Percentiles rank a stretch among this genome's conserved stretches.
These are phyloP conservation scores for Eubasilissa regina DNA, from an alignment of 1,140 invertebrate genomes.

Conservation along the genomic window DNA sequence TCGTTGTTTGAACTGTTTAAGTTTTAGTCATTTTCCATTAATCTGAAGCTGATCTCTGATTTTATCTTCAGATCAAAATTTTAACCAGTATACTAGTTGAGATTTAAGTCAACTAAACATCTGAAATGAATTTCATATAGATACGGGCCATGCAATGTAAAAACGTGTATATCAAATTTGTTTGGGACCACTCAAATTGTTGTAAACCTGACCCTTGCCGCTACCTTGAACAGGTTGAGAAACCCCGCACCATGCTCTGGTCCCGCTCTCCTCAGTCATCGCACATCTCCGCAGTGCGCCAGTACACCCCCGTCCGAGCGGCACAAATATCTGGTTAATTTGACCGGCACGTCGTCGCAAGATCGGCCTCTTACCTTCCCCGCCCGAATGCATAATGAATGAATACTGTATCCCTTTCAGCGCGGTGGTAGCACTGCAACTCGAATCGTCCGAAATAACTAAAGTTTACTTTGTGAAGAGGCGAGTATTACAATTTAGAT, in stretches of 20 bases:
- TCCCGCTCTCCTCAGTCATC: not conserved
- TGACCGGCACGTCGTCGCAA: not conserved
- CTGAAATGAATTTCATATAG: no score
- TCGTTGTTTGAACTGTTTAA: no score
- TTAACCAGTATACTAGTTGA: no score
- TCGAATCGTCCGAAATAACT: not conserved
- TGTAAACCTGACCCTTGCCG: no score
- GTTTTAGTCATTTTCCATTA: no score
- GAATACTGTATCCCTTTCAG: constrained; percentile 9
- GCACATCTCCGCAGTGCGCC: constrained; percentile 28
- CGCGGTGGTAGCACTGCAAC: not conserved
- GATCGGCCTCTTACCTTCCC: constrained; percentile 5
- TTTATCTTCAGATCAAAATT: no score
- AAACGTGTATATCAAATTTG: no score
- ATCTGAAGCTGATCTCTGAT: no score
- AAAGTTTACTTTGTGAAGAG: not conserved
- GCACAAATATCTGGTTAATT: not conserved
- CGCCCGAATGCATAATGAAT: constrained; percentile 9
- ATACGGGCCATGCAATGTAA: no score
- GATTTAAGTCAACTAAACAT: no score
- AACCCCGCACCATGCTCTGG: not conserved
- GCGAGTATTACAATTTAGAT: not conserved
- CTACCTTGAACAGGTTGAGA: no score
- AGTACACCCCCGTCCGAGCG: constrained; percentile 8
- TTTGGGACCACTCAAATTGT: no score